Base-by-base conservation (phyloP, 2,113 vertebrate species). In the Eleginops maclovinus region DNA sequence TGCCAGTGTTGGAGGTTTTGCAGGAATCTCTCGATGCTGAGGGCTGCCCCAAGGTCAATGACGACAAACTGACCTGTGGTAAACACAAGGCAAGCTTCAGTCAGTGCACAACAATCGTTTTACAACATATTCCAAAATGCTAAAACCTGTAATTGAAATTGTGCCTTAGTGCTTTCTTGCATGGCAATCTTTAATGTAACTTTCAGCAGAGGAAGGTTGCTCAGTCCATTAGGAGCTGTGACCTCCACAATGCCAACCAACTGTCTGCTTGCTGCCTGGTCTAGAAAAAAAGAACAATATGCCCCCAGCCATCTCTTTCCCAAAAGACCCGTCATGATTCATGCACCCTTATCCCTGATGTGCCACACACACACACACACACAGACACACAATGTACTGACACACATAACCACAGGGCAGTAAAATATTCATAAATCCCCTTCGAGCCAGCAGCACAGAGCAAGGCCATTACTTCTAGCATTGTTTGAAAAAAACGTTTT, bases 371-470 rank as follows among this genome's bases (percentile, higher is more conserved):
- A 79, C 60, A 75, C 44, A 61, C 55, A 70, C 70, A 77, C 54
- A 70, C 24, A 75, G 79, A 43, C 21, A n/a, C 51, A 47, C 47
- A 43, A 72, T 17, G 56, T 67, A 62, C 21, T 2, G 58, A 75
- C 79, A 44, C 26, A 50, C 54, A 55, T 43, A 63, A 77, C 79
- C 76, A 73, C 46, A 14, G 50, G 26, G 49, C 69, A 65, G 67
- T 72, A 49, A 84, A 87, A 86, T 75, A 87, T 87, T 81, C 72
- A 88, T 82, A 85, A 92, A 87, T 84, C 77, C 71, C 69, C 36
- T 76, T 75, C 12, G 31, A 69, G 70, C 68, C 54, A 62, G 71
- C 4, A 0, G 63, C 82, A 24, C 19, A 65, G 73, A 77, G 64
- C 24, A 59, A 43, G 64, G 75, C 67, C 74, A 72, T 76, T 81